A percentile compares a stretch with the other conserved stretches of the same genome.
Evolutionary conservation across 2,797 vertebrate species (phyloP).

Genomic region (Sebastiscus tertius): DNA sequence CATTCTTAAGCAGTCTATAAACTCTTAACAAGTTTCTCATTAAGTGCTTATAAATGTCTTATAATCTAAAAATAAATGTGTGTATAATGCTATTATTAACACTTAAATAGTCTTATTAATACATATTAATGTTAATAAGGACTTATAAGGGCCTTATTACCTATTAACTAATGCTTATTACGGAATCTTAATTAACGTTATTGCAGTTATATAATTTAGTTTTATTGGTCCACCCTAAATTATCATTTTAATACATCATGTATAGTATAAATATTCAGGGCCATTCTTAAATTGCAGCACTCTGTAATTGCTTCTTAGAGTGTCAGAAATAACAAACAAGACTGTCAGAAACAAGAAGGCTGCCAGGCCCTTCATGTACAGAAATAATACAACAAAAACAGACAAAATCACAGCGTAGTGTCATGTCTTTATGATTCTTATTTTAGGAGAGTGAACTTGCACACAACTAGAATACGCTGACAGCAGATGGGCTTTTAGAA

Average conservation of each 20-base stretch:
- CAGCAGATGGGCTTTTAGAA: background rate
- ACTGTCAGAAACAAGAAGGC: background rate
- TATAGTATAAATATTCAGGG: background rate
- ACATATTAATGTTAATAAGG: no score
- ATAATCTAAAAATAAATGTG: accelerated
- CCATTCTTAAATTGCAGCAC: background rate
- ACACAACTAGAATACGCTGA: background rate
- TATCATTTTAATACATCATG: background rate
- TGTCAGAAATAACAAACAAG: background rate
- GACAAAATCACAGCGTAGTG: background rate
- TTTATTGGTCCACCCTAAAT: background rate
- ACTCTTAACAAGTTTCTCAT: no score
- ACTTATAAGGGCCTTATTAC: no score
- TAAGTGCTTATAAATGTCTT: no score
- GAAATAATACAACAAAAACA: background rate
- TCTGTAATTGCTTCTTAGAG: background rate
- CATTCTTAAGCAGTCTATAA: no score
- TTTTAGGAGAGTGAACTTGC: background rate
- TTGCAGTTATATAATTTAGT: background rate
- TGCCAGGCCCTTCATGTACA: background rate
- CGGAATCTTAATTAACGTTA: no score
- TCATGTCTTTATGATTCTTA: background rate
- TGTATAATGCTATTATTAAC: no score
- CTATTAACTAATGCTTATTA: no score
- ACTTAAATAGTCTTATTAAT: no score